Conservation (phyloP, 1,140 invertebrate species). For the Papilio polyxenes region DNA sequence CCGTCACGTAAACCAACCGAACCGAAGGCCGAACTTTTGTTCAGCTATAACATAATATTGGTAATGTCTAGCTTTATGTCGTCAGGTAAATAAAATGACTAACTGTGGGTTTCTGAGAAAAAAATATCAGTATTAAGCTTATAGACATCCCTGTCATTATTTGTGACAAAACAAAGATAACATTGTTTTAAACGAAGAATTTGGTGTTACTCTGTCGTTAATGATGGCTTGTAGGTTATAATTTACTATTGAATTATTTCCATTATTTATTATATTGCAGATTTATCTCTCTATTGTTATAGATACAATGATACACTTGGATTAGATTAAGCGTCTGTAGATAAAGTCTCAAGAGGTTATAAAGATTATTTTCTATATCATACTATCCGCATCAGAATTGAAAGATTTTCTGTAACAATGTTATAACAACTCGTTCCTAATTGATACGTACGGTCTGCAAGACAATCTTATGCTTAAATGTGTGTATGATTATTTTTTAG, state of each 20-base stretch:
- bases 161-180: too few species aligned
- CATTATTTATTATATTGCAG: not conserved
- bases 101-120: not conserved
- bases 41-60: slow-evolving; percentile 30
- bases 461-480: not conserved
- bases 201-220: not conserved
- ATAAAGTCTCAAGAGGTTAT: slow-evolving; percentile 10
- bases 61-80: slow-evolving; percentile 44
- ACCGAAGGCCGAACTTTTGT: slow-evolving; percentile 50
- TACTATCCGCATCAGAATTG: not conserved
- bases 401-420: not conserved
- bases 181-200: too few species aligned
- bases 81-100: slow-evolving; percentile 25
- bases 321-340: slow-evolving; percentile 8
- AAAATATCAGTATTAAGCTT: too few species aligned
- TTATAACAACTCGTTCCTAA: not conserved
- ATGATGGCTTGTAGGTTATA: not conserved
- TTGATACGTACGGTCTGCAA: not conserved
- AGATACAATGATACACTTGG: not conserved
- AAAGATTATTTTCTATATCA: not conserved
- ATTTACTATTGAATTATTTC: not conserved
- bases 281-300: slow-evolving; percentile 17
- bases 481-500: not conserved
- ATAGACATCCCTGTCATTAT: too few species aligned
- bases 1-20: slow-evolving; percentile 47